Evolutionary conservation across 1,140 invertebrate species (phyloP), one percentile per base, ranked within the genome.

Genomic region (Cataglyphis hispanica): DNA sequence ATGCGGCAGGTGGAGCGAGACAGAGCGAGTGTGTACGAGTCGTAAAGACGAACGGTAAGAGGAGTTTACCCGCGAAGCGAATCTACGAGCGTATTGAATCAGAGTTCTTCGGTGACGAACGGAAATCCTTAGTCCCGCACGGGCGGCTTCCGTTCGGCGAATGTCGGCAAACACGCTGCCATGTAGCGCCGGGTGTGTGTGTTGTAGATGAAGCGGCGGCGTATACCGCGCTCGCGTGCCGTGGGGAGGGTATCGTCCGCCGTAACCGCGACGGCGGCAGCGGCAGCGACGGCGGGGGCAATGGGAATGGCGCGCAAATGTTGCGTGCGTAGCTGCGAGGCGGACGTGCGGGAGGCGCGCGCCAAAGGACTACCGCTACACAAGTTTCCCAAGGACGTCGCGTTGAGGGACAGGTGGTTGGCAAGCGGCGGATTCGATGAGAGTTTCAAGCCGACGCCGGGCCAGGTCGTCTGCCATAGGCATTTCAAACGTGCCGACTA

Each of bases 401-500:
- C 89, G 16, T 91, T 95, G 34, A 91, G 94, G 37, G 90, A 91
- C 61, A 95, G 94, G 91, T 96, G 96, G 96, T 93, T 96, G 50
- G 90, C 91, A 4, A 95, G 95, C 85, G 95, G 95, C 22, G 93
- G 94, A 7, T 94, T 96, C n/a, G 93, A 94, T 7, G 11, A 88
- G 1, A 95, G 95, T 25, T 95, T 95, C 67, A 95, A 95, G 86
- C 95, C 95, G 37, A 95, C 95, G 31, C 95, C 96, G 92, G 95
- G 96, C 74, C 95, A 96, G 53, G 95, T 96, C 86, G 95, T 97
- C 5, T 97, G 96, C 85, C 96, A 96, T 5, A 94, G 95, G 75
- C 96, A 97, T 91, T 97, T 97, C 88, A 94, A 96, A 64, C 93
- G 95, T n/a, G 94, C 95, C 1, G 96, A 97, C 91, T 97, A 97